Percentiles rank a stretch among this genome's conserved stretches.
These are phyloP conservation scores for Acanthosepion pharaonis DNA, from an alignment of 2,888 invertebrate species.

Conservation along the genomic window DNA sequence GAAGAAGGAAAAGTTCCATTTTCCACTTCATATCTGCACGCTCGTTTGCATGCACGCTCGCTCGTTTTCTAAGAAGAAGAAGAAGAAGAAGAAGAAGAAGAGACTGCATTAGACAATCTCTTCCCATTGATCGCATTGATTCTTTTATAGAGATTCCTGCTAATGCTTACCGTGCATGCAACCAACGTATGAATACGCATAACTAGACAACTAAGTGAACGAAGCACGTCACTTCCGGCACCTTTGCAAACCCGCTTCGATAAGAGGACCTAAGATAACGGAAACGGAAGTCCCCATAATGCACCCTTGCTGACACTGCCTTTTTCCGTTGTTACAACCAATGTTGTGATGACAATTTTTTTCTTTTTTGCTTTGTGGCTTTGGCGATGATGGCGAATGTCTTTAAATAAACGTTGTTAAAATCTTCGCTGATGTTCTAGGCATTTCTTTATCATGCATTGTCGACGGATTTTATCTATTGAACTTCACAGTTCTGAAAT, in stretches of 20 bases:
- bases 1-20: not conserved
- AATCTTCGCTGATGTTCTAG: not conserved
- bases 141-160: not conserved
- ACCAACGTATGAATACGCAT: not conserved
- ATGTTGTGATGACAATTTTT: not conserved
- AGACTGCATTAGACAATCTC: not conserved
- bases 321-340: not conserved
- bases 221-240: not conserved
- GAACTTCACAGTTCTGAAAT: not conserved
- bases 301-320: not conserved
- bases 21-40: not conserved
- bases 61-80: not conserved
- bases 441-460: not conserved
- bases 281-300: not conserved
- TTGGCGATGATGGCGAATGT: not conserved
- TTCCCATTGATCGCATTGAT: not conserved
- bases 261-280: conserved; percentile 1
- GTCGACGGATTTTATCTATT: not conserved
- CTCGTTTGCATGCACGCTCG: not conserved
- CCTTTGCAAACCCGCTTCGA: not conserved
- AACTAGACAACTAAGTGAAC: not conserved
- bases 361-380: not conserved
- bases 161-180: not conserved
- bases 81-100: not conserved
- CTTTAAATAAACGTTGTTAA: not conserved